Evolutionary conservation across 2,888 invertebrate genomes (phyloP).

Genomic region (Plemyria rubiginata): DNA sequence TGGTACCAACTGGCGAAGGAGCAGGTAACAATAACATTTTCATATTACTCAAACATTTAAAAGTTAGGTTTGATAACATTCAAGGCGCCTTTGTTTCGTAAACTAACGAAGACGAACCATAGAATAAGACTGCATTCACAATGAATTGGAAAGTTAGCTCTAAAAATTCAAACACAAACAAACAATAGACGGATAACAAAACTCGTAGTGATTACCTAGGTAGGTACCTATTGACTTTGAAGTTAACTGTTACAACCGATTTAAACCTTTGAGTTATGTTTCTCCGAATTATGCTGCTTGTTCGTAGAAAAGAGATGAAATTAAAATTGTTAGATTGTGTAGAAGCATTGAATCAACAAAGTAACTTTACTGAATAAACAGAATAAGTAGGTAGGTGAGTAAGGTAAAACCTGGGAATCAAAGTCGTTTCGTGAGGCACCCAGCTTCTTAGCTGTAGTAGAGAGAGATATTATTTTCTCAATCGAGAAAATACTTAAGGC

Average conservation of each 20-base stretch:
- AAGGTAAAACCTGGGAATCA: too few species aligned
- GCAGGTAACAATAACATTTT: conserved; percentile 87
- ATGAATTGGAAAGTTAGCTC: conserved; percentile 28
- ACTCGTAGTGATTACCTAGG: conserved; percentile 5
- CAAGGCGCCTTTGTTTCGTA: background rate
- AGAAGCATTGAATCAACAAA: too few species aligned
- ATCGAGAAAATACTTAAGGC: too few species aligned
- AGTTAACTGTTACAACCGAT: background rate
- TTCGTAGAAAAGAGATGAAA: too few species aligned
- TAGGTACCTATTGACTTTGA: background rate
- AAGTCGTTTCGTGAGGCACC: too few species aligned
- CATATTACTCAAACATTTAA: conserved; percentile 1
- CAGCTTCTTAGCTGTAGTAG: too few species aligned
- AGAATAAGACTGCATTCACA: conserved; percentile 10
- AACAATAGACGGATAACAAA: conserved; percentile 28
- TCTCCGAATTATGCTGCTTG: too few species aligned
- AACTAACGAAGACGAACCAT: conserved; percentile 9
- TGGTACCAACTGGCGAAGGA: conserved; percentile 97
- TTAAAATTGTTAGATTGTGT: too few species aligned
- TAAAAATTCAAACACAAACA: conserved; percentile 30
- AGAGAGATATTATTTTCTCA: too few species aligned
- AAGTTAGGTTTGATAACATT: conserved; percentile 28
- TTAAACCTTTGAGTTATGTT: too few species aligned
- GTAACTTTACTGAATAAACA: too few species aligned
- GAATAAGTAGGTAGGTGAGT: too few species aligned